phyloP scores from a whole-genome alignment of 2,797 vertebrate species.

The Rhabdomys pumilio region DNA sequence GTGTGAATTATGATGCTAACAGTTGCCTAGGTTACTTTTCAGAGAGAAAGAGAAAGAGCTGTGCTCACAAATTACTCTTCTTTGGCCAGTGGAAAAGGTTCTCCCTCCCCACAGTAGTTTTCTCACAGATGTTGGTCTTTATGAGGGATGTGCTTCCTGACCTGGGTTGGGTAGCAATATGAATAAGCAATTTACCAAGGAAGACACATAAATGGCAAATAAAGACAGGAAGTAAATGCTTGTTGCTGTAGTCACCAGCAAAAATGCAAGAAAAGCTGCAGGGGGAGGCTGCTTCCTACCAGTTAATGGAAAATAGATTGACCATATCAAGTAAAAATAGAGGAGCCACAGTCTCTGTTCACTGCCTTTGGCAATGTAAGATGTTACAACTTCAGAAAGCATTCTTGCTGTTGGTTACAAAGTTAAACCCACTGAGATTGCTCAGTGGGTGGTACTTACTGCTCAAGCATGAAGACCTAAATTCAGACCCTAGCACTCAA shows the following conservation, averaged over 20 bases:
- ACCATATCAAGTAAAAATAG: no score
- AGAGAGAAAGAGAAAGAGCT: background rate
- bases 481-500: background rate
- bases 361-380: background rate
- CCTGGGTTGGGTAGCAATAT: background rate
- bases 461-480: background rate
- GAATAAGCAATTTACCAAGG: background rate
- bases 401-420: background rate
- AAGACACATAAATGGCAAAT: background rate
- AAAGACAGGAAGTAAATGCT: background rate
- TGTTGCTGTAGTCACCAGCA: background rate
- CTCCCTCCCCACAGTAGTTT: background rate
- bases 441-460: background rate
- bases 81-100: background rate
- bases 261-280: background rate
- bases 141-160: background rate
- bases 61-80: background rate
- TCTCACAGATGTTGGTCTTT: background rate
- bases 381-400: background rate
- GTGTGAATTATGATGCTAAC: background rate
- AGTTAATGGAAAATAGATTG: background rate
- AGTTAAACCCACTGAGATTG: conserved; percentile 11
- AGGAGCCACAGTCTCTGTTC: background rate
- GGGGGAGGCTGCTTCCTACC: background rate
- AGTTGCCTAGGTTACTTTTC: conserved; percentile 45